phyloP scores from a whole-genome alignment of 2,113 vertebrate species.

The Megaceryle torquata region DNA sequence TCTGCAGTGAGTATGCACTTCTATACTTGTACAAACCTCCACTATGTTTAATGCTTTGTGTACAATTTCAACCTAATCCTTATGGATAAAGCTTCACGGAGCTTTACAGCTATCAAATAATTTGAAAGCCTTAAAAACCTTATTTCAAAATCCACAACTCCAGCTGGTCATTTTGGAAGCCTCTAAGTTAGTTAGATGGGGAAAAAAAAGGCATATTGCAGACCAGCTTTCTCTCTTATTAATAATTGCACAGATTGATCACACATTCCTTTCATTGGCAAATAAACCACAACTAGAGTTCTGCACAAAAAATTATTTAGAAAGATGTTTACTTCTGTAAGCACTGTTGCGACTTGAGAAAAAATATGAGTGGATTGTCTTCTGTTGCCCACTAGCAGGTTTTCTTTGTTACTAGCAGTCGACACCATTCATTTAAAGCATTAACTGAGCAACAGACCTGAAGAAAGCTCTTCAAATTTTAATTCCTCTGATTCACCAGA shows the following conservation, averaged over 20 bases:
- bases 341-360: background rate
- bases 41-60: background rate
- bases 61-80: background rate
- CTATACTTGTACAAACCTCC: background rate
- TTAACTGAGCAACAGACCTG: conserved; percentile 72
- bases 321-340: background rate
- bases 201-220: background rate
- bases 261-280: background rate
- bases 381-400: background rate
- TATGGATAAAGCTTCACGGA: background rate
- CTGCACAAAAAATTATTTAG: background rate
- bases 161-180: background rate
- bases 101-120: background rate
- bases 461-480: conserved; percentile 77
- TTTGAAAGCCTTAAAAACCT: background rate
- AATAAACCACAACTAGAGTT: background rate
- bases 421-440: background rate
- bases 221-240: background rate
- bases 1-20: background rate
- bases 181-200: background rate
- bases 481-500: conserved; percentile 75
- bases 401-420: background rate
- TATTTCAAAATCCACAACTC: background rate
- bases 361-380: background rate
- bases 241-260: background rate